These are phyloP conservation scores for Xyliphius kryptos DNA, from an alignment of 2,113 vertebrate genomes.

Conservation along the genomic window DNA sequence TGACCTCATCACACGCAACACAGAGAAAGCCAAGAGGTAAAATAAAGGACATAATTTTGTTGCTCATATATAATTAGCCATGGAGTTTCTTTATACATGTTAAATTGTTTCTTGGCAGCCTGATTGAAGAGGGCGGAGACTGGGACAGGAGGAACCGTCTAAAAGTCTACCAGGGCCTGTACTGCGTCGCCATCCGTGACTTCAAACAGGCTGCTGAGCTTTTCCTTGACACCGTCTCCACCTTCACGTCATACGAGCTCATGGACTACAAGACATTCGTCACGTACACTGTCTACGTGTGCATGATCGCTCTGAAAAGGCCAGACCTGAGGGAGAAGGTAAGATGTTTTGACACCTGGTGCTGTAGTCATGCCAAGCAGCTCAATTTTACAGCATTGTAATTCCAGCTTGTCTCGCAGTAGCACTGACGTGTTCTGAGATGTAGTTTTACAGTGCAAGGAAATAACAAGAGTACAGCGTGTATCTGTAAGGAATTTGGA, in stretches of 20 bases:
- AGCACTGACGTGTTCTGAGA: no score
- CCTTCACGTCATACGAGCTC: conserved; percentile 96
- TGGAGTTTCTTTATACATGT: no score
- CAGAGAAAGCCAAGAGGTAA: conserved; percentile 96
- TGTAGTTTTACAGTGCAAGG: no score
- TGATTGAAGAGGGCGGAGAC: conserved; percentile 97
- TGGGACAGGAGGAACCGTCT: conserved; percentile 96
- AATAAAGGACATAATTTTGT: background rate
- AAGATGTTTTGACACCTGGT: no score
- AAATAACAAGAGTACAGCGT: no score
- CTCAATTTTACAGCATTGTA: no score
- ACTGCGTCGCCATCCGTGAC: conserved; percentile 92
- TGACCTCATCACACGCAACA: conserved; percentile 95
- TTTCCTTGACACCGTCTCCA: conserved; percentile 95
- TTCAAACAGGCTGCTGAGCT: conserved; percentile 97
- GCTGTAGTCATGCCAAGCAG: no score
- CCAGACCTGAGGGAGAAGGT: conserved; percentile 97
- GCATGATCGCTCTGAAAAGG: conserved; percentile 95
- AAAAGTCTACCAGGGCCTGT: conserved; percentile 96
- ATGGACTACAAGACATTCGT: conserved; percentile 99
- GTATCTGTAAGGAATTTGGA: no score
- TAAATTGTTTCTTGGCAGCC: conserved; percentile 55
- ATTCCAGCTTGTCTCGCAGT: background rate
- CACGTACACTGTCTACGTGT: conserved; percentile 94
- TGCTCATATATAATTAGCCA: no score